Conservation (phyloP, 2,888 invertebrate species). For the Apomyelois bistriatella region DNA sequence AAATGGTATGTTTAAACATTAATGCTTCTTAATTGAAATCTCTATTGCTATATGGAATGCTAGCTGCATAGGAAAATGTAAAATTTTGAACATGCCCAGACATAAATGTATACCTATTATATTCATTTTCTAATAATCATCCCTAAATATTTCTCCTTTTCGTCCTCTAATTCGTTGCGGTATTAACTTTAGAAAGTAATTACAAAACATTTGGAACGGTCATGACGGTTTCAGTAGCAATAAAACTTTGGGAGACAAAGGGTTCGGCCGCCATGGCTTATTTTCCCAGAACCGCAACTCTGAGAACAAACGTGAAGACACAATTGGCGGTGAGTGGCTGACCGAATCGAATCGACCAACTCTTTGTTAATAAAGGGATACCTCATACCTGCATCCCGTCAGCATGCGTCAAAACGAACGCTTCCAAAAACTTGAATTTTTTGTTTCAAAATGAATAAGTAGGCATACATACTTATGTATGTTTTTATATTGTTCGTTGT, state of each 20-base stretch:
- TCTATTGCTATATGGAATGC: no score
- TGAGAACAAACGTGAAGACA: neutral
- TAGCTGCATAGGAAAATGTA: no score
- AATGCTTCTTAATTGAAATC: no score
- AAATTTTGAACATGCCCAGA: no score
- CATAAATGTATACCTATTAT: no score
- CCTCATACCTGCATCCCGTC: neutral
- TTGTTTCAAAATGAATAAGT: neutral
- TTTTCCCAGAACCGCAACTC: constrained; percentile 5
- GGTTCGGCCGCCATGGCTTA: constrained; percentile 1
- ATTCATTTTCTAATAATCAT: neutral
- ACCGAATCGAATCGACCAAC: constrained; percentile 8
- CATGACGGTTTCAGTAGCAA: constrained; percentile 61
- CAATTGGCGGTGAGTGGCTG: constrained; percentile 1
- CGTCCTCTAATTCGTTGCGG: constrained; percentile 5
- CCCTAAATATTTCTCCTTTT: neutral
- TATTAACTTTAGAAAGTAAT: constrained; percentile 23
- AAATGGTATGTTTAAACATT: no score
- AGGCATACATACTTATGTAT: no score
- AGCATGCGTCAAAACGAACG: neutral
- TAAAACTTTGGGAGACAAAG: constrained; percentile 44
- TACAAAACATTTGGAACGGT: constrained; percentile 40
- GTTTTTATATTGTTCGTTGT: no score
- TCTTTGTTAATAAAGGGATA: neutral
- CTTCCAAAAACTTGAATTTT: no score